Base-by-base conservation (phyloP, 2,113 vertebrate genomes). In the Rhinoptilus africanus region DNA sequence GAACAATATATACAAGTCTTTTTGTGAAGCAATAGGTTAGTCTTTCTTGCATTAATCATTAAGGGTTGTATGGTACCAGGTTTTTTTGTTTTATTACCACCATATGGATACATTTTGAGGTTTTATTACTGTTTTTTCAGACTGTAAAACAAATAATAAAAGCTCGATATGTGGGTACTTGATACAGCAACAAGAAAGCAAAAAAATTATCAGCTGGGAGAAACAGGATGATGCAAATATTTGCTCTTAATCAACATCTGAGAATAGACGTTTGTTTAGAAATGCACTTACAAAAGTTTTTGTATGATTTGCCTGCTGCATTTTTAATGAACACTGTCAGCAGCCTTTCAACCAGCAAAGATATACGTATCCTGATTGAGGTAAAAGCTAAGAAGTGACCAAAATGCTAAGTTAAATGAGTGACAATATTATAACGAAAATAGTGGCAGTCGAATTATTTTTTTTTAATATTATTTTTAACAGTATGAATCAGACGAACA, bases 401-500 rank as follows among this genome's bases (percentile, higher is more conserved):
- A 13, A 89, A 73, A 11, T 47, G 6, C 18, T 30, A 13, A 0
- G 1, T 50, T 75, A 82, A 82, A 54, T 85, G 20, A 76, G 23
- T 87, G 37, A 37, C 8, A 67, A 4, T 76, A 37, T 45, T 54
- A 12, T 39, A 57, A 56, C 20, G 59, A 78, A 80, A 51, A 56
- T 54, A 60, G 80, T 67, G 11, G 1, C 45, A 68, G 12, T 79
- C 2, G 28, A 10, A 16, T 89, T 66, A 0, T 27, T 39, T 8
- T 39, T 8, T 43, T 53, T 4, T 17, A 60, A 24, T 27, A 16
- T 21, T 79, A 37, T 89, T 85, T 56, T 59, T 54, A 48, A 76
- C 86, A 99, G 99, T 99, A 99, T 60, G 99, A 99, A 91, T 99
- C 99, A 4, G 99, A 99, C 35, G 99, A 99, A 95, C 98, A 99